phyloP scores from a whole-genome alignment of 2,888 invertebrate species.

The Erpobdella octoculata region DNA sequence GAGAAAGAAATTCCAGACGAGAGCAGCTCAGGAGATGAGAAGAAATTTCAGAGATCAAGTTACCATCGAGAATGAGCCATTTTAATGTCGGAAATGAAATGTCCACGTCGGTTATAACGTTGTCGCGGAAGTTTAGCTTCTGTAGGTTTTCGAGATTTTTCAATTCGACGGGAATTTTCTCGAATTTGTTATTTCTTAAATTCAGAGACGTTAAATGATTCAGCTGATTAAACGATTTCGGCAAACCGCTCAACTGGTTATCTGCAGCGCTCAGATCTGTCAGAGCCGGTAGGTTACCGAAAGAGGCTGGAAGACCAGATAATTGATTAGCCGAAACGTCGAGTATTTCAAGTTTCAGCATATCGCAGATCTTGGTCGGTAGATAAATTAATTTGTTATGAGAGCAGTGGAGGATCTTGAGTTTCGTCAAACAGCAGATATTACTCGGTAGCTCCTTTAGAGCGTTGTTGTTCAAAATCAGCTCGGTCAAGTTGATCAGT shows the following conservation, averaged over 20 bases:
- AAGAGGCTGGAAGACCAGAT: conserved; percentile 7
- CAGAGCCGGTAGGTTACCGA: conserved; percentile 19
- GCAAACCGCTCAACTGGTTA: conserved; percentile 14
- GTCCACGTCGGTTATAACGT: not conserved
- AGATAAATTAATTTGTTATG: conserved; percentile 16
- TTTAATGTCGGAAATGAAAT: conserved; percentile 9
- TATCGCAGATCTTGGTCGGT: conserved; percentile 17
- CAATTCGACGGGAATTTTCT: conserved; percentile 10
- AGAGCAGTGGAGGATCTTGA: conserved; percentile 24
- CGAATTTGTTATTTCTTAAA: conserved; percentile 25
- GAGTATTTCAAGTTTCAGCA: not conserved
- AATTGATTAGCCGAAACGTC: conserved; percentile 25
- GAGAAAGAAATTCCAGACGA: conserved; percentile 18
- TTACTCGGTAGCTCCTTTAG: conserved; percentile 11
- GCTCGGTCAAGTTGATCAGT: conserved; percentile 1
- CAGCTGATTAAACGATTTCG: conserved; percentile 6
- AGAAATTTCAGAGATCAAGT: conserved; percentile 5
- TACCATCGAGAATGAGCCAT: conserved; percentile 23
- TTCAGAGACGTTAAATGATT: conserved; percentile 10
- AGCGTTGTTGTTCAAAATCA: conserved; percentile 11
- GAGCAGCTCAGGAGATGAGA: not conserved
- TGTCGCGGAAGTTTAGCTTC: conserved; percentile 25
- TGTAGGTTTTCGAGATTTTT: not conserved
- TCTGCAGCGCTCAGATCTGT: conserved; percentile 17
- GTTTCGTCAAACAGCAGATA: conserved; percentile 2